phyloP scores from a whole-genome alignment of 1,140 invertebrate genomes.

The Pseudomyrmex gracilis region DNA sequence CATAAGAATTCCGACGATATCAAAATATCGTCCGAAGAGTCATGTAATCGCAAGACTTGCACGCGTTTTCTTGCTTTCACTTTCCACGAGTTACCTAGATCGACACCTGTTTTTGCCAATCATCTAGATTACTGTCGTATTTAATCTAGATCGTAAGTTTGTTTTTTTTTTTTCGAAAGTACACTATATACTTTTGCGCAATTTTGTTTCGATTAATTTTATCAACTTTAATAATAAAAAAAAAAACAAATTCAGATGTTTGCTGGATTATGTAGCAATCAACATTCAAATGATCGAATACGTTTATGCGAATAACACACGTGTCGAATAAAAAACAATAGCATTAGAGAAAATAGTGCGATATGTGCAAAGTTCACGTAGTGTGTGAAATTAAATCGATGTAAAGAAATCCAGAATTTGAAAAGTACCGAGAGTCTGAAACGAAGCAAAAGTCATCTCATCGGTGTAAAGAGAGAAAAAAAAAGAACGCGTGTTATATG shows the following conservation, averaged over 20 bases:
- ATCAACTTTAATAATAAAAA: neutral
- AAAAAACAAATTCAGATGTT: neutral
- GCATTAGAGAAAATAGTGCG: neutral
- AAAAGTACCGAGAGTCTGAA: neutral
- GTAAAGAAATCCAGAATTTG: neutral
- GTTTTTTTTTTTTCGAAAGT: slow-evolving; percentile 31
- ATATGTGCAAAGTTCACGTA: slow-evolving; percentile 13
- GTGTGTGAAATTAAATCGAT: neutral
- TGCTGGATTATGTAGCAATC: neutral
- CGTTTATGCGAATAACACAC: neutral
- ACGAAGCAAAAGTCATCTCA: neutral
- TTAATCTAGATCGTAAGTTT: slow-evolving; percentile 20
- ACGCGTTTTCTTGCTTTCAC: slow-evolving; percentile 65
- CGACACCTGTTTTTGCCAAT: neutral
- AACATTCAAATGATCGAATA: neutral
- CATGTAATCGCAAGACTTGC: slow-evolving; percentile 47
- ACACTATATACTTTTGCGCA: neutral
- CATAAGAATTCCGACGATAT: neutral
- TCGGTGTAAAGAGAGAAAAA: neutral
- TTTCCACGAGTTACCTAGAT: slow-evolving; percentile 64
- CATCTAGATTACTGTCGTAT: neutral
- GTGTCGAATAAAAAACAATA: neutral
- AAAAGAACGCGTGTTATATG: slow-evolving; percentile 18
- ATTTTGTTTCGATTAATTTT: neutral
- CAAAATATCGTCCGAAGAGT: slow-evolving; percentile 6